Evolutionary conservation across 2,113 vertebrate genomes (phyloP), one percentile per base, ranked within the genome.

Genomic region (Varanus salvator): DNA sequence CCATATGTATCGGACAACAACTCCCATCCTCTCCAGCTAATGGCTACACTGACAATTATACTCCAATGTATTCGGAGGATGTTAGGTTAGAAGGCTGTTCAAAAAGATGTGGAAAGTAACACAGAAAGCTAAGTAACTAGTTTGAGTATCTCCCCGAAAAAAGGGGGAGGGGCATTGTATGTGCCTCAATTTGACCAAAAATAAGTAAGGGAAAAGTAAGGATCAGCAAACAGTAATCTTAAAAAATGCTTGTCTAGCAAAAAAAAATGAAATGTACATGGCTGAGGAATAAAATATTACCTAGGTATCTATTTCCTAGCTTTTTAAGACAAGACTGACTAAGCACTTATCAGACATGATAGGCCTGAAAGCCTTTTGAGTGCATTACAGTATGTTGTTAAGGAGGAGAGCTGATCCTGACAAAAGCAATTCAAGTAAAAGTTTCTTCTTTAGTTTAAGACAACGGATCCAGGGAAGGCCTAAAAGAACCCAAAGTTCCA

Each of bases 401-500:
- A 44, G 60, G 9, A 27, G 38, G 4, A 84, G 34, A 66, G 57
- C n/a, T 25, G 34, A 52, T 77, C 72, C 17, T 81, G 88, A 80
- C 57, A 1, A 27, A 19, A 92, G 48, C 75, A 57, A 17, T 84
- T 64, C 75, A 90, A 72, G 76, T 89, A 23, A 52, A 52, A 69
- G n/a, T 87, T 74, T 69, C 87, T 90, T 81, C 9, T 81, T 77
- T 69, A 86, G 38, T 85, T 29, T 19, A 64, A 34, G 25, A n/a
- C 89, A 89, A 89, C 17, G 60, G 48, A 1, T 23, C 64, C 83
- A 72, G 44, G 3, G 27, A 44, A 5, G 27, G 19, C 44, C 44
- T 84, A 66, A 57, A 81, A 90, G 75, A 44, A 84, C 64, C 80
- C 89, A 6, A 93, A 92, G 29, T 31, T 74, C 91, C 0, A 31